Conservation (phyloP, 2,888 invertebrate genomes). For the Eurois occulta region DNA sequence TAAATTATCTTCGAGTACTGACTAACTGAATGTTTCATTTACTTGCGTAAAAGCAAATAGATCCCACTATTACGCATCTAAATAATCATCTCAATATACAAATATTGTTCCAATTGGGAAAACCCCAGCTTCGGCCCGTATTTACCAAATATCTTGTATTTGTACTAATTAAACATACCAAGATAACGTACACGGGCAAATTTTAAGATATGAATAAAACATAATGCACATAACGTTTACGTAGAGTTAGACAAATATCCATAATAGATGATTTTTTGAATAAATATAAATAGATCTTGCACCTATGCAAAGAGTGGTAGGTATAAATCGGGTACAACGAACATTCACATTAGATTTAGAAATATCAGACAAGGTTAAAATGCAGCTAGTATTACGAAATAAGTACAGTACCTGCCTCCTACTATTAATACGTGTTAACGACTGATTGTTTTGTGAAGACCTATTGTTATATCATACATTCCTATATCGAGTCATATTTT, state of each 20-base stretch:
- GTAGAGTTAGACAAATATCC: conserved; percentile 29
- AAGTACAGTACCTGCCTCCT: neutral
- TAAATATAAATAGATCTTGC: conserved; percentile 28
- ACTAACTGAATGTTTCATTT: conserved; percentile 19
- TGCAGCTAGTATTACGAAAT: neutral
- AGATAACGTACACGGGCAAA: conserved; percentile 39
- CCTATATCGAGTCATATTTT: neutral
- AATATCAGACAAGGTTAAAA: neutral
- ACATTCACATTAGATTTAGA: neutral
- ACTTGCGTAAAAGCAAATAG: conserved; percentile 40
- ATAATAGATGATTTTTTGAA: conserved; percentile 11
- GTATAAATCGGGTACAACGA: neutral
- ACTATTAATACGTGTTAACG: neutral
- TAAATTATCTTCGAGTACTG: conserved; percentile 13
- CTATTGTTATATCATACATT: neutral
- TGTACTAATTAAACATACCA: conserved; percentile 56
- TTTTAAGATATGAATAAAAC: conserved; percentile 58
- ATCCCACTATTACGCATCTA: conserved; percentile 41
- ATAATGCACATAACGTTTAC: conserved; percentile 47
- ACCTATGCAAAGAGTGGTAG: conserved; percentile 16
- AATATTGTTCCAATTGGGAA: conserved; percentile 74
- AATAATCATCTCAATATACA: conserved; percentile 54
- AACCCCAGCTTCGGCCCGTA: conserved; percentile 70
- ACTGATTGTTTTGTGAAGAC: neutral
- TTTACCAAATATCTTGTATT: conserved; percentile 62